Evolutionary conservation across 1,140 invertebrate species (phyloP).

Genomic region (Zaprionus camerounensis): DNA sequence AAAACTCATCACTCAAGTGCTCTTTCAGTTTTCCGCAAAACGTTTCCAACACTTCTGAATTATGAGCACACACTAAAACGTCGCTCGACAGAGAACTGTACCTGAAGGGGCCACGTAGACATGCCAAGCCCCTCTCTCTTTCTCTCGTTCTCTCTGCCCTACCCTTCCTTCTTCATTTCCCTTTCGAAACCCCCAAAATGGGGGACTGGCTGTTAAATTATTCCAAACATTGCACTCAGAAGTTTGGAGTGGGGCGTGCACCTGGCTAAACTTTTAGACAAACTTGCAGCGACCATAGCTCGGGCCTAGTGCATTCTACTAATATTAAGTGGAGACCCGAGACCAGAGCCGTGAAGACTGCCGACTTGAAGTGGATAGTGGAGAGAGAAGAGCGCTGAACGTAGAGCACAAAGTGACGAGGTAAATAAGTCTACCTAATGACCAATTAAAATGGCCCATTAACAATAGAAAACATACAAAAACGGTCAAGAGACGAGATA

Average conservation of each 20-base stretch:
- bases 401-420: neutral
- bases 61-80: slow-evolving; percentile 52
- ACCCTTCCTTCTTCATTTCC: neutral
- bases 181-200: slow-evolving; percentile 26
- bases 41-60: slow-evolving; percentile 62
- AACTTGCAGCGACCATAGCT: slow-evolving; percentile 39
- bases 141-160: neutral
- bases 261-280: slow-evolving; percentile 38
- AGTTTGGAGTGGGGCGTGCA: slow-evolving; percentile 40
- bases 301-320: slow-evolving; percentile 12
- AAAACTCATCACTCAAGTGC: slow-evolving; percentile 64
- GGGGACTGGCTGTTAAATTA: slow-evolving; percentile 54
- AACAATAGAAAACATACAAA: slow-evolving; percentile 4
- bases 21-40: slow-evolving; percentile 55
- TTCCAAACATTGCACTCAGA: slow-evolving; percentile 50
- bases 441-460: slow-evolving; percentile 40
- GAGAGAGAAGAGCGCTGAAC: neutral
- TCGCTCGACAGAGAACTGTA: slow-evolving; percentile 36
- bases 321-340: slow-evolving; percentile 15
- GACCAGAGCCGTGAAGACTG: neutral
- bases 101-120: slow-evolving; percentile 30
- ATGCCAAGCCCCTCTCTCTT: neutral
- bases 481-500: neutral
- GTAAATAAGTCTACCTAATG: slow-evolving; percentile 13
- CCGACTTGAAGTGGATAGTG: neutral